A percentile compares a stretch with the other conserved stretches of the same genome.
phyloP scores from a whole-genome alignment of 1,140 invertebrate genomes.

The Drosophila asahinai region DNA sequence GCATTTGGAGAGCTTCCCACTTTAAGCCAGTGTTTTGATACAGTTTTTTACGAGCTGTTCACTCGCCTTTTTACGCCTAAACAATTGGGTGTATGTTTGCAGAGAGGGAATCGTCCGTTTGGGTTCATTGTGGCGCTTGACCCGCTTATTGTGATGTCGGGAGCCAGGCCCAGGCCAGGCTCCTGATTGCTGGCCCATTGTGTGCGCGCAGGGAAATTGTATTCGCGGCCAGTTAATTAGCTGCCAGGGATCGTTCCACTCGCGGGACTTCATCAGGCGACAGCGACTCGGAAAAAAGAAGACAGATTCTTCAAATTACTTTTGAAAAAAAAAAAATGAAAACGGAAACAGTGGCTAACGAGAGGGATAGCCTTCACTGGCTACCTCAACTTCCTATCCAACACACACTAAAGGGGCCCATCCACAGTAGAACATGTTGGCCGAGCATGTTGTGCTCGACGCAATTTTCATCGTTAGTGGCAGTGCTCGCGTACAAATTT shows the following conservation, averaged over 20 bases:
- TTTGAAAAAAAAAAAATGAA: constrained; percentile 52
- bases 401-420: constrained; percentile 6
- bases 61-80: constrained; percentile 64
- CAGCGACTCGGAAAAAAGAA: constrained; percentile 26
- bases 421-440: too few relatives aligned
- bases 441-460: too few relatives aligned
- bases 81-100: constrained; percentile 77
- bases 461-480: too few relatives aligned
- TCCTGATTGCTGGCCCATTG: constrained; percentile 54
- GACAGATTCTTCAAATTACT: constrained; percentile 71
- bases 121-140: constrained; percentile 53
- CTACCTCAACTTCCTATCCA: constrained; percentile 11
- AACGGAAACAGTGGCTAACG: constrained; percentile 11
- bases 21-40: constrained; percentile 44
- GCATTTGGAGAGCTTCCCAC: constrained; percentile 28
- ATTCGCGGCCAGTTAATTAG: constrained; percentile 70
- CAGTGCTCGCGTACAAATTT: too few relatives aligned
- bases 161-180: background rate
- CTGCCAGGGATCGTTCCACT: constrained; percentile 49
- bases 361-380: constrained; percentile 1
- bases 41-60: constrained; percentile 70
- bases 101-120: constrained; percentile 47
- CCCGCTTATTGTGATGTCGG: constrained; percentile 53
- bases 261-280: constrained; percentile 65
- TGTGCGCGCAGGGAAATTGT: constrained; percentile 37